Evolutionary conservation across 2,888 invertebrate genomes (phyloP).

Genomic region (Megaustenia siamemsis): DNA sequence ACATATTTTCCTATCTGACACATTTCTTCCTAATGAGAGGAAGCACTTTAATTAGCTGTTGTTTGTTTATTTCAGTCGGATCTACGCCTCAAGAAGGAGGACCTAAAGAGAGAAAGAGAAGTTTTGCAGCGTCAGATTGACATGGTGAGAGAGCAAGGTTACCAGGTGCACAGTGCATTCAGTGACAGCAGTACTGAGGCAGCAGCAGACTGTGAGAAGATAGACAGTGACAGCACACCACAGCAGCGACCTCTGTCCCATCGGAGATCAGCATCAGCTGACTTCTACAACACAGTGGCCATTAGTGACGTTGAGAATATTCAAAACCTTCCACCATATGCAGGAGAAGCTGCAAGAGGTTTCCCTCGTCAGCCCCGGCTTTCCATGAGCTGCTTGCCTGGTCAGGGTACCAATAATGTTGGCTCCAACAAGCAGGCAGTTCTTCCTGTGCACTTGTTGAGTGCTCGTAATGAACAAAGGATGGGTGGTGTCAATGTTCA

Average conservation of each 20-base stretch:
- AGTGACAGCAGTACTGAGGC: constrained; percentile 3
- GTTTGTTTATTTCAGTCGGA: constrained; percentile 81
- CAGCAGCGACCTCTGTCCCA: constrained; percentile 58
- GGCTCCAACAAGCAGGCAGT: constrained; percentile 53
- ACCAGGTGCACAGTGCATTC: constrained; percentile 47
- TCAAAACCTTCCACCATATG: constrained; percentile 6
- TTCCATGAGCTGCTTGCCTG: constrained; percentile 56
- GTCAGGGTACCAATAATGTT: constrained; percentile 12
- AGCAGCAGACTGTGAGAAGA: constrained; percentile 49
- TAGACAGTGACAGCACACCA: not conserved
- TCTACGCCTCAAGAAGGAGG: constrained; percentile 93
- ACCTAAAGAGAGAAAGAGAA: constrained; percentile 92
- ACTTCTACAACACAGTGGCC: constrained; percentile 64
- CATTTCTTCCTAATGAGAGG: no score
- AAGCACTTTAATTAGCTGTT: no score
- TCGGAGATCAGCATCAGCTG: constrained; percentile 72
- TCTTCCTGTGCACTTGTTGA: constrained; percentile 87
- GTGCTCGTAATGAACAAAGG: constrained; percentile 90
- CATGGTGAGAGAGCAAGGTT: constrained; percentile 68
- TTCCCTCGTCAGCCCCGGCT: constrained; percentile 54
- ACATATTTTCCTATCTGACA: no score
- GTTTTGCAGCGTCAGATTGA: constrained; percentile 86
- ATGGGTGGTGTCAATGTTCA: constrained; percentile 87
- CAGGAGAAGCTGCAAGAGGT: constrained; percentile 48
- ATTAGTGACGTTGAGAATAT: constrained; percentile 51